Conservation (phyloP, 2,797 vertebrate species). For the Poeciliopsis infans region DNA sequence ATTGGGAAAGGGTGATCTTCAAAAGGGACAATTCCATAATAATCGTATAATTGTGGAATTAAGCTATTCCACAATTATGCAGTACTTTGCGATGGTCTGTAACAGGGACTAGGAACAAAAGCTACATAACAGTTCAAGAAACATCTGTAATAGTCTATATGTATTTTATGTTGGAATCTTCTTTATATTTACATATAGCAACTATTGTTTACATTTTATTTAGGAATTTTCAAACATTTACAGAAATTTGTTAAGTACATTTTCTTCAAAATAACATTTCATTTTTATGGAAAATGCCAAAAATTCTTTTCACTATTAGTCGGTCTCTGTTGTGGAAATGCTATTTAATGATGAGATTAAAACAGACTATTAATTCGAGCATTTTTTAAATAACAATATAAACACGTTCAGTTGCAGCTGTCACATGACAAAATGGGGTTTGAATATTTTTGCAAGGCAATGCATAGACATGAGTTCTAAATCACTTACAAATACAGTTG, state of each 20-base stretch:
- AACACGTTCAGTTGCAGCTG: neutral
- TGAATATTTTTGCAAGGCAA: neutral
- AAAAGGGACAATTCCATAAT: neutral
- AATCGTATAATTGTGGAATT: neutral
- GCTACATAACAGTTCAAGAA: neutral
- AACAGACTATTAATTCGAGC: neutral
- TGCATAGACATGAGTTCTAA: conserved; percentile 18
- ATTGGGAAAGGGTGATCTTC: neutral
- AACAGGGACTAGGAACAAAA: neutral
- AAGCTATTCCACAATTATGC: neutral
- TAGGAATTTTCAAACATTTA: neutral
- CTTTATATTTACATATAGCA: neutral
- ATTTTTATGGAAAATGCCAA: neutral
- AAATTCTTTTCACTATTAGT: neutral
- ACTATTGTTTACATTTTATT: neutral
- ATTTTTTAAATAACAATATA: neutral
- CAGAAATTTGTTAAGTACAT: neutral
- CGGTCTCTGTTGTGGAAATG: neutral
- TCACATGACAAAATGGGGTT: neutral
- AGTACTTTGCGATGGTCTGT: neutral
- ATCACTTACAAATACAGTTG: conserved; percentile 35
- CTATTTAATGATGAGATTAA: neutral
- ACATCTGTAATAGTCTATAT: neutral
- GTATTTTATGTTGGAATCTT: neutral
- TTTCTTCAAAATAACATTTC: neutral